Base-by-base conservation (phyloP, 2,113 vertebrate genomes). In the Cygnus buccinator region DNA sequence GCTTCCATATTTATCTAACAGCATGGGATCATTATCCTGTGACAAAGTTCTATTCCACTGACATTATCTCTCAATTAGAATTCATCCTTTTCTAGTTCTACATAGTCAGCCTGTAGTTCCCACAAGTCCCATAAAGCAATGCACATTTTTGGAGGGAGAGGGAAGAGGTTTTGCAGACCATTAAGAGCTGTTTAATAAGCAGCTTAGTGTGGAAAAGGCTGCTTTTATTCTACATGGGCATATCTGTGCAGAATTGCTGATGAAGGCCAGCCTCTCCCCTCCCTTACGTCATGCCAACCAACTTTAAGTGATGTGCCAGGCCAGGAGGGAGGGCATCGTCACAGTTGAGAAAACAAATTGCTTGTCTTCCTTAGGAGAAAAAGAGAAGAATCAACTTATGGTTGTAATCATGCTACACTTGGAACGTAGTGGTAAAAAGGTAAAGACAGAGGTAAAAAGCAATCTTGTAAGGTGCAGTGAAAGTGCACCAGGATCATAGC, bases 1-100 rank as follows among this genome's bases (percentile, higher is more conserved):
- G 87, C 95, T 97, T 97, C 90, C 94, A 96, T 97, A 96, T 98
- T 98, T 96, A 98, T 98, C 96, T 97, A 98, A 96, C 97, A 96
- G 95, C 97, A 97, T 97, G 97, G 97, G 96, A 97, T 98, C 96
- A 97, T 98, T 98, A 98, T 94, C 96, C 90, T 95, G 94, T 97
- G 96, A 97, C 96, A 97, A 97, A 96, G 96, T 95, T 97, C 95
- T 97, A 77, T 96, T 97, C 88, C 94, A 89, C 93, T 97, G 82
- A 95, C 95, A 97, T 97, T 97, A 97, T 97, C 94, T 95, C 94
- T 94, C 98, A 97, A 98, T 97, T 97, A 97, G 95, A 97, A 97
- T 96, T 90, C 95, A 95, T 97, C 87, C 86, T 96, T 92, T 88
- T 84, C 92, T 94, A 91, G 93, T 92, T 93, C 78, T 77, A 91